Evolutionary conservation across 2,797 vertebrate species (phyloP).

Genomic region (Lindbergichthys nudifrons): DNA sequence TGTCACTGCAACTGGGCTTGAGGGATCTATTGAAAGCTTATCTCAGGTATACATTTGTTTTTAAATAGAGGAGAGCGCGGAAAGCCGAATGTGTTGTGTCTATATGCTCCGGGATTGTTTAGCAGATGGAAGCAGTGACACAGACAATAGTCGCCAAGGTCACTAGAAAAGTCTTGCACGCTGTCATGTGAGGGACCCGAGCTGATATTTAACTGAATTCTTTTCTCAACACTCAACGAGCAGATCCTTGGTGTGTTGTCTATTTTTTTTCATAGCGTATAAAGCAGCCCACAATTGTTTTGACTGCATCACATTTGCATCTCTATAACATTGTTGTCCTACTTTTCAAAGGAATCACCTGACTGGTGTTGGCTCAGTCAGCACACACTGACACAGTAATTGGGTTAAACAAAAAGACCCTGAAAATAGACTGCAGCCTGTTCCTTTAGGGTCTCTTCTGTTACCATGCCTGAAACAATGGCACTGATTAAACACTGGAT

Average conservation of each 20-base stretch:
- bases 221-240: conserved; percentile 1
- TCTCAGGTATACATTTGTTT: conserved; percentile 45
- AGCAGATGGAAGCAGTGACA: conserved; percentile 38
- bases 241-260: conserved; percentile 17
- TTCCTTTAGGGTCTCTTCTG: conserved; percentile 48
- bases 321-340: conserved; percentile 50
- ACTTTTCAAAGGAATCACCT: conserved; percentile 65
- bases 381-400: conserved; percentile 58
- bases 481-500: conserved; percentile 58
- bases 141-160: conserved; percentile 46
- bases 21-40: conserved; percentile 44
- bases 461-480: conserved; percentile 54
- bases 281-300: conserved; percentile 35
- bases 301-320: conserved; percentile 44
- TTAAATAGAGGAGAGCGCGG: conserved; percentile 46
- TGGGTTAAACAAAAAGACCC: conserved; percentile 78
- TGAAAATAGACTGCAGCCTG: conserved; percentile 69
- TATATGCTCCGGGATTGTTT: conserved; percentile 43
- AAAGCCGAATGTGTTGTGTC: conserved; percentile 43
- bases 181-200: conserved; percentile 18
- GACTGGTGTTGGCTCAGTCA: conserved; percentile 53
- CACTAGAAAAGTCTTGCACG: conserved; percentile 14
- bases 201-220: conserved; percentile 31
- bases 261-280: conserved; percentile 26
- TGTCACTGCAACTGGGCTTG: conserved; percentile 42